Evolutionary conservation across 2,113 vertebrate genomes (phyloP).

Genomic region (Microcebus tavaratra): DNA sequence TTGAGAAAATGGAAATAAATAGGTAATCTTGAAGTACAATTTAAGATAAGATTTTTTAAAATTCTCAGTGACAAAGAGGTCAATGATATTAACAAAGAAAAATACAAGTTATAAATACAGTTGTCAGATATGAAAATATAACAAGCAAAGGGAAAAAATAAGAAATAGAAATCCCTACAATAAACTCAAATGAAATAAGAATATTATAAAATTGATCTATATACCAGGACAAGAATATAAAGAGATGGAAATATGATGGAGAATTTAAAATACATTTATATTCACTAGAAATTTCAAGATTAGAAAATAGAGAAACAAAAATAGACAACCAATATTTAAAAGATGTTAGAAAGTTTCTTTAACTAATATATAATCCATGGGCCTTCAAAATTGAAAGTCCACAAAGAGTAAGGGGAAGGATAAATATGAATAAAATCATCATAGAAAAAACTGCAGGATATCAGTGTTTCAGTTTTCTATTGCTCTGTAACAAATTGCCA

Average conservation of each 20-base stretch:
- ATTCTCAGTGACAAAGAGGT: neutral
- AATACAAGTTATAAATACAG: neutral
- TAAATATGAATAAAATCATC: neutral
- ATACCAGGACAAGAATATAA: neutral
- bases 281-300: neutral
- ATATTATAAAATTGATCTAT: neutral
- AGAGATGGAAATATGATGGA: neutral
- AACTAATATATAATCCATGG: neutral
- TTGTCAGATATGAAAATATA: neutral
- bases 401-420: neutral
- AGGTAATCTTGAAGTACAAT: neutral
- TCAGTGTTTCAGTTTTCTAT: neutral
- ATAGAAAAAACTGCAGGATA: neutral
- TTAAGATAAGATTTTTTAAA: neutral
- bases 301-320: neutral
- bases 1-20: neutral
- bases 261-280: neutral
- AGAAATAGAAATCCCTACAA: neutral
- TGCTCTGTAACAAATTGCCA: neutral
- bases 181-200: neutral
- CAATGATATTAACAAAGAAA: neutral
- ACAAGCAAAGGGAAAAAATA: neutral
- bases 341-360: neutral
- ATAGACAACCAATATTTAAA: neutral
- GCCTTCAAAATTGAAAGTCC: neutral